Evolutionary conservation across 1,140 invertebrate genomes (phyloP).

Genomic region (Cardiocondyla obscurior): DNA sequence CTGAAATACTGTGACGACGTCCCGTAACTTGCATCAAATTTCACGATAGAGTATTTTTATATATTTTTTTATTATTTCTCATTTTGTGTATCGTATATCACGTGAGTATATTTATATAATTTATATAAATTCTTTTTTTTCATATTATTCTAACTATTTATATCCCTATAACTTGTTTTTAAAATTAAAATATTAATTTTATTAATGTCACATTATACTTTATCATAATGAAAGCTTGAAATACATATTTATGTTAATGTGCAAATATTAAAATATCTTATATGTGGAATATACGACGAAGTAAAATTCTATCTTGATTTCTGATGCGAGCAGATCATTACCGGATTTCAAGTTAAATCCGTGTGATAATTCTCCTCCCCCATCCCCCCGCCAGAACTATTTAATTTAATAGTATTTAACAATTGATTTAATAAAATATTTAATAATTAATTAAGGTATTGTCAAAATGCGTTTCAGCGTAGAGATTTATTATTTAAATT

Average conservation of each 20-base stretch:
- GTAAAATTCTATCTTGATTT: background rate
- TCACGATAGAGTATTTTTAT: background rate
- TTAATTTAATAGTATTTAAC: constrained; percentile 18
- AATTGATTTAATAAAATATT: background rate
- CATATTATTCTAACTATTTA: too few relatives aligned
- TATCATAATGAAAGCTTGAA: background rate
- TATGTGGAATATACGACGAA: background rate
- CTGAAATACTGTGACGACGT: background rate
- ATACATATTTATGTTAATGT: background rate
- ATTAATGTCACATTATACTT: background rate
- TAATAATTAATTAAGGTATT: constrained; percentile 7
- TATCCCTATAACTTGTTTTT: too few relatives aligned
- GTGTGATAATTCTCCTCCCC: background rate
- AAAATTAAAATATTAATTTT: background rate
- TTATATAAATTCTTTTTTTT: background rate
- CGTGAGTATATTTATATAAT: background rate
- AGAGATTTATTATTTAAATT: background rate
- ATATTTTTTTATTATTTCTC: background rate
- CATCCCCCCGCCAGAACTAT: background rate
- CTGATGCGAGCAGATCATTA: background rate
- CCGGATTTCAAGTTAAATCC: background rate
- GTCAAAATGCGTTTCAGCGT: background rate
- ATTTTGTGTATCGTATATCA: background rate
- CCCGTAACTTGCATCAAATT: background rate
- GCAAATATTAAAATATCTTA: constrained; percentile 6